Evolutionary conservation across 2,113 vertebrate genomes (phyloP).

Genomic region (Dicaeum eximium): DNA sequence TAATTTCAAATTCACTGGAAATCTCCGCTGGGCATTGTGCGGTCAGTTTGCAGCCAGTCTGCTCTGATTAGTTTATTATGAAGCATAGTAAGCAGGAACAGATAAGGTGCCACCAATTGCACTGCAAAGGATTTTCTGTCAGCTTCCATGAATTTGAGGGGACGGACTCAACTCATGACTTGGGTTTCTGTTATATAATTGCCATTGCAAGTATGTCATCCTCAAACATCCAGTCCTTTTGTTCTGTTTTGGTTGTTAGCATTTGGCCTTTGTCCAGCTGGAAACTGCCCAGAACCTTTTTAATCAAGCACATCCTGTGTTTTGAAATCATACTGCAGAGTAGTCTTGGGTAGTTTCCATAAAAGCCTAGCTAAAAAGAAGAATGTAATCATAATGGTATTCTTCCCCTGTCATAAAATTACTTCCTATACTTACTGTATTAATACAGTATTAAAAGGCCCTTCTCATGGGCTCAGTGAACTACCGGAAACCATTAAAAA

Average conservation of each 20-base stretch:
- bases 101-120: constrained; percentile 22
- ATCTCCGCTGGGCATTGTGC: background rate
- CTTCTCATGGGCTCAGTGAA: constrained; percentile 10
- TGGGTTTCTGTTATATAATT: constrained; percentile 54
- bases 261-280: constrained; percentile 53
- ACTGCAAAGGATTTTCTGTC: constrained; percentile 49
- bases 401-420: constrained; percentile 55
- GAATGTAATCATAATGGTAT: constrained; percentile 49
- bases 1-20: background rate
- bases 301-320: constrained; percentile 62
- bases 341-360: constrained; percentile 54
- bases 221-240: constrained; percentile 47
- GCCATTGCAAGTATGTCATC: constrained; percentile 14
- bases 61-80: background rate
- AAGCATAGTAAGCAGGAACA: constrained; percentile 11
- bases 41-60: background rate
- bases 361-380: constrained; percentile 57
- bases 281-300: constrained; percentile 57
- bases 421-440: constrained; percentile 47
- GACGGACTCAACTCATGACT: background rate
- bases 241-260: constrained; percentile 52
- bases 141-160: constrained; percentile 4
- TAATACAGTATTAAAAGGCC: constrained; percentile 56
- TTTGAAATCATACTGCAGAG: constrained; percentile 37
- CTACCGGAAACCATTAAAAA: constrained; percentile 28